Evolutionary conservation across 2,797 vertebrate species (phyloP).

Genomic region (Megaceryle alcyon): DNA sequence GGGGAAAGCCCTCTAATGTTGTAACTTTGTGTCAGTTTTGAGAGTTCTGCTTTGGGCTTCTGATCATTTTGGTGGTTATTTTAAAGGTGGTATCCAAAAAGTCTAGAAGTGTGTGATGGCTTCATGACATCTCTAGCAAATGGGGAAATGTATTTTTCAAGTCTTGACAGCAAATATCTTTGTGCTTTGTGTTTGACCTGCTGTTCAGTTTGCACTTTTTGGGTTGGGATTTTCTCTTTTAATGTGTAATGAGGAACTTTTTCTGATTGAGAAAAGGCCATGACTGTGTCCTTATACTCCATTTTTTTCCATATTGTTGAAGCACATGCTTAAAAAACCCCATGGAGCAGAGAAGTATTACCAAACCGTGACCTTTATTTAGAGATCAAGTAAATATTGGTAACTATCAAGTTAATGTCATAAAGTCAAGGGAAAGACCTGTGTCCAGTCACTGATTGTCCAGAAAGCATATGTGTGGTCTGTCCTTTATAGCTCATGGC

Average conservation of each 20-base stretch:
- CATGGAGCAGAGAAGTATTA: fast-evolving
- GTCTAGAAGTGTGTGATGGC: not conserved
- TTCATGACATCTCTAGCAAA: fast-evolving
- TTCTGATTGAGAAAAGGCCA: not conserved
- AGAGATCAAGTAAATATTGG: not conserved
- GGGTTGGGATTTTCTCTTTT: not conserved
- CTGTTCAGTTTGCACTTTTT: not conserved
- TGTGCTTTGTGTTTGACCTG: not conserved
- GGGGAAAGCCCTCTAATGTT: not conserved
- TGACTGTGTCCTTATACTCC: not conserved
- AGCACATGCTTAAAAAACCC: not conserved
- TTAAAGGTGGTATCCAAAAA: not conserved
- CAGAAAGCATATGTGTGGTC: slow-evolving; percentile 1
- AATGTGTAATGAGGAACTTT: not conserved
- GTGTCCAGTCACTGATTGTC: not conserved
- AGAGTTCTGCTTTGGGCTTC: not conserved
- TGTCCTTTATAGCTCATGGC: not conserved
- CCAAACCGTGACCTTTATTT: not conserved
- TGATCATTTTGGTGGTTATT: not conserved
- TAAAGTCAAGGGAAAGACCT: not conserved
- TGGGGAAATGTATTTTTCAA: not conserved
- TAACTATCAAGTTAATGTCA: not conserved
- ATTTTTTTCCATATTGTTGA: not conserved
- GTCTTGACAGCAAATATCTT: not conserved
- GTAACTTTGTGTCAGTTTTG: not conserved